Base-by-base conservation (phyloP, 2,113 vertebrate species). In the Trichomycterus rosablanca region DNA sequence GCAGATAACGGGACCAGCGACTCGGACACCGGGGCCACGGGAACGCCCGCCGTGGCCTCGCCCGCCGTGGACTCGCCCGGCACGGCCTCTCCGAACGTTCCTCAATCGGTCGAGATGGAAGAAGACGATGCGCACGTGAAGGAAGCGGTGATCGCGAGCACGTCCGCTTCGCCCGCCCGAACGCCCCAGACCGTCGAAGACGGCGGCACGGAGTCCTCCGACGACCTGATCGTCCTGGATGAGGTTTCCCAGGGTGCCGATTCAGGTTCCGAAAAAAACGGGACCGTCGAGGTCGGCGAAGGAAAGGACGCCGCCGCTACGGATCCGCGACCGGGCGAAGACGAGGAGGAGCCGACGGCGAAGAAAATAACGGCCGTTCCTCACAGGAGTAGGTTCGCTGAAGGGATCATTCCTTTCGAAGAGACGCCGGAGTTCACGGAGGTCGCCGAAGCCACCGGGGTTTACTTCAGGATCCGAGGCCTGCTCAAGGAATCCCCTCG, bases 381-480 rank as follows among this genome's bases (percentile, higher is more conserved):
- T 10, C 93, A 98, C 66, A 87, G 92, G 77, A 97, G 91, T 78
- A 95, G 83, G 69, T 98, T 98, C 68, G 93, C 95, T 7, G 88
- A 74, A 1, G 94, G 95, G 10, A 98, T 98, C 7, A 90, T 93
- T 14, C 94, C 91, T 0, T 98, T 98, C 58, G 96, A 98, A 63
- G 93, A 94, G 51, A 97, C 97, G 9, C 96, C 95, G 9, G 96
- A 98, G 44, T 98, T 88, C 66, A 95, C 93, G 11, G 96, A 98
- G 23, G 92, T 98, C 76, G 90, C 93, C 0, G 91, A 94, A 61
- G 89, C 93, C 0, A 98, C 94, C 0, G 96, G 96, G 10, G 88
- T 91, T 59, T 98, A 97, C 71, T 88, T 97, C 24, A 86, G 78
- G 61, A 94, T 98, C 79, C 88, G 93, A 77, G 92, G 75, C 34